Base-by-base conservation (phyloP, 2,888 invertebrate genomes). In the Xestobium rufovillosum region DNA sequence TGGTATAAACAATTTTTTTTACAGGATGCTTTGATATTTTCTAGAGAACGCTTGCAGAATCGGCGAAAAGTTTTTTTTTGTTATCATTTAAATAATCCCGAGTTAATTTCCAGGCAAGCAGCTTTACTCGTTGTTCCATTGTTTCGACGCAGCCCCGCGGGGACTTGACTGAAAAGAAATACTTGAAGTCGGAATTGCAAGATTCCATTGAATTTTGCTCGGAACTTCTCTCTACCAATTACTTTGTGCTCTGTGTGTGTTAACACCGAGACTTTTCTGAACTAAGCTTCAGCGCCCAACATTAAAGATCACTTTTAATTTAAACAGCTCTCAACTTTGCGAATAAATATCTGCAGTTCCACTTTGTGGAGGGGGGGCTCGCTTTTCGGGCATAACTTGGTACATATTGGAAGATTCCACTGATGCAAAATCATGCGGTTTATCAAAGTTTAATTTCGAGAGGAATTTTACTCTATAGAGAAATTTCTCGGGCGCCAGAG, bases 381-480 rank as follows among this genome's bases (percentile, higher is more conserved):
- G 6, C 23, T n/a, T 6, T n/a, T 19, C n/a, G 6, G n/a, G 23
- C 23, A 19, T 19, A 19, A 19, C 23, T 19, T 19, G 6, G 29
- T 31, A 26, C 32, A 32, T 42, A 40, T 38, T 32, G 44, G 49
- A 50, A 51, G 47, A 53, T 51, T 37, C 44, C 49, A 39, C 37
- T 49, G 46, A 55, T 56, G 56, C 53, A 56, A 55, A 54, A 55
- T 53, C 52, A 47, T 56, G 52, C 52, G 55, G 56, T 56, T 53
- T 51, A 56, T 55, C 53, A 53, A 56, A 56, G 53, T 56, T 56
- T 56, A 53, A 55, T 56, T 56, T 54, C 52, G 28, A 48, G 51
- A 52, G 55, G 55, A 56, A 56, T 56, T 55, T 50, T 47, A 44
- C 48, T 47, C 48, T 44, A 47, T 48, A 46, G 49, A 52, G 54